These are phyloP conservation scores for Mycetomoellerius zeteki DNA, from an alignment of 1,140 invertebrate genomes.

Conservation along the genomic window DNA sequence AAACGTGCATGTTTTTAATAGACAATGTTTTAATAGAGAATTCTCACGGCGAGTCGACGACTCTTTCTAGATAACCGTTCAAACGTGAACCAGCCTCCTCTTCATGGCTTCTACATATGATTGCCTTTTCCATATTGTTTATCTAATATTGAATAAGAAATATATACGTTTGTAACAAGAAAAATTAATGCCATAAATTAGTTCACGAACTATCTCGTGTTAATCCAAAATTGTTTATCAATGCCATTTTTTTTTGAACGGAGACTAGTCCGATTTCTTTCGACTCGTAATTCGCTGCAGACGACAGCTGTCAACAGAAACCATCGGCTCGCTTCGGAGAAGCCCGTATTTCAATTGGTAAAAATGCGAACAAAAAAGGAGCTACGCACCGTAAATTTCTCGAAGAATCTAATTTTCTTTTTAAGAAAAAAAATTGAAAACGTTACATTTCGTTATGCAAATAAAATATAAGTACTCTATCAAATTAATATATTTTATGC, in stretches of 20 bases:
- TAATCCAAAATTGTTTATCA: constrained; percentile 23
- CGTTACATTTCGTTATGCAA: not conserved
- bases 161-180: not conserved
- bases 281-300: constrained; percentile 83
- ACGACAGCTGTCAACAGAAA: constrained; percentile 83
- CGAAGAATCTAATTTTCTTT: too few relatives aligned
- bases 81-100: constrained; percentile 67
- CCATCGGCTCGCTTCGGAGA: constrained; percentile 79
- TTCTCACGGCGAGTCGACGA: constrained; percentile 80
- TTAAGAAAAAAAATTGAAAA: not conserved
- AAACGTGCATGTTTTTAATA: constrained; percentile 81
- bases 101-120: constrained; percentile 22
- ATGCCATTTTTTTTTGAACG: constrained; percentile 48
- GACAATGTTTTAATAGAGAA: constrained; percentile 67
- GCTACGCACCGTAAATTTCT: constrained; percentile 59
- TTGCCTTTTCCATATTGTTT: not conserved
- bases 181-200: not conserved
- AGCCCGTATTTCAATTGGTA: constrained; percentile 70
- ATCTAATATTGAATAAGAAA: not conserved
- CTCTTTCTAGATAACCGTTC: constrained; percentile 70
- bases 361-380: constrained; percentile 70
- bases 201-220: not conserved
- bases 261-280: constrained; percentile 75
- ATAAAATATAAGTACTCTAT: constrained; percentile 11
- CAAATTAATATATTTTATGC: not conserved